Conservation (phyloP, 2,797 vertebrate genomes). For the Sternotherus odoratus region DNA sequence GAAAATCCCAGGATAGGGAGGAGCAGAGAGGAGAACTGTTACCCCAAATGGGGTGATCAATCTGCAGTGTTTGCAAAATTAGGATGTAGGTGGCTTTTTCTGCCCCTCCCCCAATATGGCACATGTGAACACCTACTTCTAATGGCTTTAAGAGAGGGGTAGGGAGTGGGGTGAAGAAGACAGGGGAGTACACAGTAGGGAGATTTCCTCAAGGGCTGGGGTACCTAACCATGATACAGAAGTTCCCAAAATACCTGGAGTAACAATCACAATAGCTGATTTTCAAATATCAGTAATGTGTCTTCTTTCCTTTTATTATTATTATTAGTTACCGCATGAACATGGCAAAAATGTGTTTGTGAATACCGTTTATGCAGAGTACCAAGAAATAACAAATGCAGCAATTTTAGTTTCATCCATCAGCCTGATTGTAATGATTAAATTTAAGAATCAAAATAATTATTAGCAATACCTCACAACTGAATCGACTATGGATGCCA, state of each 20-base stretch:
- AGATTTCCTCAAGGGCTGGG: too few species aligned
- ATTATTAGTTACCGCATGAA: conserved; percentile 66
- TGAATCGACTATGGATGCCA: conserved; percentile 35
- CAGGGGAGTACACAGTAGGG: too few species aligned
- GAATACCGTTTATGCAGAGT: conserved; percentile 45
- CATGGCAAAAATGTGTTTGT: conserved; percentile 64
- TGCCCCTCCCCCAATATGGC: too few species aligned
- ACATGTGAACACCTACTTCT: too few species aligned
- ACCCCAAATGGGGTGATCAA: too few species aligned
- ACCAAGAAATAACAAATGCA: conserved; percentile 36
- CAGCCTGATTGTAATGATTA: conserved; percentile 35
- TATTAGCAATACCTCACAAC: conserved; percentile 49
- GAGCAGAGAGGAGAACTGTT: too few species aligned
- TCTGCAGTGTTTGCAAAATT: too few species aligned
- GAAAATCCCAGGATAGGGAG: too few species aligned
- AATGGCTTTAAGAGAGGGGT: too few species aligned
- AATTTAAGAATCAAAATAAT: conserved; percentile 51
- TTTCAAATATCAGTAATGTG: conserved; percentile 72
- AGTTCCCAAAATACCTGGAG: conserved; percentile 10
- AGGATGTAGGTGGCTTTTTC: too few species aligned
- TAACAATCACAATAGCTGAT: conserved; percentile 73
- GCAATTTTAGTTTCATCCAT: conserved; percentile 41
- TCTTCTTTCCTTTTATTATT: conserved; percentile 43
- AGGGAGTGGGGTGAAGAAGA: too few species aligned
- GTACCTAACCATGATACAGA: too few species aligned